Conservation (phyloP, 2,113 vertebrate species). For the Ranitomeya imitator region DNA sequence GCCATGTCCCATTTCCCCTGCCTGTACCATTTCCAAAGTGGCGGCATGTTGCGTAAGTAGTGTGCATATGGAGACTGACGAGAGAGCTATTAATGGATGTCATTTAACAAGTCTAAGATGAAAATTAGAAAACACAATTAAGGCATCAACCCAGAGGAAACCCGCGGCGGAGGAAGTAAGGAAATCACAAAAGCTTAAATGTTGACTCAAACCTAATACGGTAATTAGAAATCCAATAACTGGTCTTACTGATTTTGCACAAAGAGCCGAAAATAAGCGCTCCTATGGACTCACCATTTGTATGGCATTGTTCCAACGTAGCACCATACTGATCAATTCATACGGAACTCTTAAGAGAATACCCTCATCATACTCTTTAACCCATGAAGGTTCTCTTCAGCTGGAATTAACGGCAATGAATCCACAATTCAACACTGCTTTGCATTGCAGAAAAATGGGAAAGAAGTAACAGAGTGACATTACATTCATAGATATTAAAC, state of each 20-base stretch:
- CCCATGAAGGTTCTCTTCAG: no score
- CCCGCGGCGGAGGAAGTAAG: background rate
- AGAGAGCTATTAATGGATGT: conserved; percentile 36
- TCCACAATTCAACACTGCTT: background rate
- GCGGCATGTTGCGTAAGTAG: conserved; percentile 22
- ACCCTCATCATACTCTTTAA: background rate
- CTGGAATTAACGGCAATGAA: no score
- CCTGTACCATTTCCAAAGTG: conserved; percentile 21
- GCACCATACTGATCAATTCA: background rate
- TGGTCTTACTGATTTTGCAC: background rate
- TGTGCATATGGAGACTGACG: background rate
- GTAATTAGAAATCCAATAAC: conserved; percentile 16
- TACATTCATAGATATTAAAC: background rate
- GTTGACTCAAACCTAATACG: background rate
- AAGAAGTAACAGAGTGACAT: background rate
- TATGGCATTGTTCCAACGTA: background rate
- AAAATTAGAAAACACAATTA: conserved; percentile 43
- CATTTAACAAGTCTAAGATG: conserved; percentile 20
- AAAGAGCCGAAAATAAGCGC: background rate
- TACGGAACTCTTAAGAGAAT: background rate
- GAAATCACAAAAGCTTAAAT: conserved; percentile 5
- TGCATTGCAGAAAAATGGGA: background rate
- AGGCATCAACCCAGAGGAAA: conserved; percentile 26
- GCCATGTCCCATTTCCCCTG: background rate
- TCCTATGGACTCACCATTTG: background rate